These are phyloP conservation scores for Argyresthia albistria DNA, from an alignment of 2,888 invertebrate genomes.

Conservation along the genomic window DNA sequence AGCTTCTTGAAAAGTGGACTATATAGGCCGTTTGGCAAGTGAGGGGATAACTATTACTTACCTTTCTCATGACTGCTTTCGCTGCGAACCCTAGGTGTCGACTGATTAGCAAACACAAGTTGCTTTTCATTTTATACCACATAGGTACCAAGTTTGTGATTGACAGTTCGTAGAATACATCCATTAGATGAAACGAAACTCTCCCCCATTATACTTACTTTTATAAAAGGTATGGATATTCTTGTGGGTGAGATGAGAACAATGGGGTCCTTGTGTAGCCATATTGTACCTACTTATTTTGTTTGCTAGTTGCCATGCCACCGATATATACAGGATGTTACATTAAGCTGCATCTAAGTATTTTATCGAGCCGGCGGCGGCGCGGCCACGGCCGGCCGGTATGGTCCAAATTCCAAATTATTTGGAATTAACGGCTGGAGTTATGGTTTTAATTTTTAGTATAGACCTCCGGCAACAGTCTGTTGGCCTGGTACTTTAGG, in stretches of 20 bases:
- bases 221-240: neutral
- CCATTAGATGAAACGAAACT: slow-evolving; percentile 36
- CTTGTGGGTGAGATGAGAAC: neutral
- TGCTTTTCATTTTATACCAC: slow-evolving; percentile 37
- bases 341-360: too few species aligned
- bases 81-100: slow-evolving; percentile 13
- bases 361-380: too few species aligned
- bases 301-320: too few species aligned
- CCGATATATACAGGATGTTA: too few species aligned
- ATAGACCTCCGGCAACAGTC: too few species aligned
- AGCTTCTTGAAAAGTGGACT: too few species aligned
- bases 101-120: slow-evolving; percentile 20
- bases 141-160: slow-evolving; percentile 24
- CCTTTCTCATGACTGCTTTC: slow-evolving; percentile 30
- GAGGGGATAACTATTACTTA: slow-evolving; percentile 18
- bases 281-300: too few species aligned
- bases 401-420: too few species aligned
- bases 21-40: neutral
- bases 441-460: too few species aligned
- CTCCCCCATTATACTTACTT: neutral
- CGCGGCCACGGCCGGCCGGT: too few species aligned
- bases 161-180: slow-evolving; percentile 36
- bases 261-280: neutral
- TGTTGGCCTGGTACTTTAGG: too few species aligned
- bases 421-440: too few species aligned